phyloP scores from a whole-genome alignment of 2,113 vertebrate genomes.

The Heterotis niloticus region DNA sequence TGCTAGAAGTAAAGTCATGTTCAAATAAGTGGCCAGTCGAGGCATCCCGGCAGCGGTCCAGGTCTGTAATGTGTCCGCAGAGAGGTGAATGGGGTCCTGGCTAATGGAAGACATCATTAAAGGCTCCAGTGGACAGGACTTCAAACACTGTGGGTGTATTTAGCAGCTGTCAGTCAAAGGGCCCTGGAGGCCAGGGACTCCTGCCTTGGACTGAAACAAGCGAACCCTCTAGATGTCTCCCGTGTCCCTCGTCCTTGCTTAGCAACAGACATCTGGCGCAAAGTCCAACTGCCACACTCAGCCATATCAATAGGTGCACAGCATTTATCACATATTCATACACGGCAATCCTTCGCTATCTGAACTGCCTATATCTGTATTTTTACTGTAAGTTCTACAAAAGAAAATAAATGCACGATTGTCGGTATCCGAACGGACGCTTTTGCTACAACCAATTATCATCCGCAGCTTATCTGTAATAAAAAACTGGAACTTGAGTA shows the following conservation, averaged over 20 bases:
- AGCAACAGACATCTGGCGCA: conserved; percentile 35
- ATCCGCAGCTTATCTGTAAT: no score
- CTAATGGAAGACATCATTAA: conserved; percentile 30
- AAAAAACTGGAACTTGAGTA: no score
- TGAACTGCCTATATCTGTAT: no score
- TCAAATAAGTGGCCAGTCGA: conserved; percentile 34
- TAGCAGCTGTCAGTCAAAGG: conserved; percentile 37
- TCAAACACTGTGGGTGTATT: conserved; percentile 35
- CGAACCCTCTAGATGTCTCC: conserved; percentile 15
- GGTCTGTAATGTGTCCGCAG: conserved; percentile 51
- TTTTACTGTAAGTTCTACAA: no score
- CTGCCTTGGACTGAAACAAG: conserved; percentile 32
- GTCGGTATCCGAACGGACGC: no score
- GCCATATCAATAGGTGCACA: background rate
- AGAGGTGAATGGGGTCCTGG: conserved; percentile 35
- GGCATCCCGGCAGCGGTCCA: conserved; percentile 40
- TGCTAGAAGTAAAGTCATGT: conserved; percentile 39
- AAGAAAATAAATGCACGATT: no score
- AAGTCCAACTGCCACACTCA: background rate
- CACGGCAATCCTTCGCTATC: no score
- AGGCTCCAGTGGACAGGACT: background rate
- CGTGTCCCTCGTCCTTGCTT: background rate
- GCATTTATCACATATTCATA: no score
- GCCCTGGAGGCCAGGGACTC: conserved; percentile 14
- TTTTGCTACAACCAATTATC: no score